A percentile compares a stretch with the other conserved stretches of the same genome.
phyloP scores from a whole-genome alignment of 2,888 invertebrate genomes.

The Aelia acuminata region DNA sequence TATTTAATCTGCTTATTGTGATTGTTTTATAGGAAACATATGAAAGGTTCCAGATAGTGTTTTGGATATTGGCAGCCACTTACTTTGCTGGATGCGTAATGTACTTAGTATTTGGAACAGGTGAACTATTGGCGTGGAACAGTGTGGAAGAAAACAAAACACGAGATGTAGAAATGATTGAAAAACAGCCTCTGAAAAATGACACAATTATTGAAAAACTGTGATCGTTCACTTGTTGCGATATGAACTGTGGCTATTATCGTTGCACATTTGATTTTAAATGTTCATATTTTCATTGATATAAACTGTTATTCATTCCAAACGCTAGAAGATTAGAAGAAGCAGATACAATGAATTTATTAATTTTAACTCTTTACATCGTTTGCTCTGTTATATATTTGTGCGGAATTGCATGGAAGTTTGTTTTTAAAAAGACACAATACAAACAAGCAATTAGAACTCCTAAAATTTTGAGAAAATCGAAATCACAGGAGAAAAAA shows the following conservation, averaged over 20 bases:
- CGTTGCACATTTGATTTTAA: neutral
- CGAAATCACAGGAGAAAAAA: too few relatives aligned
- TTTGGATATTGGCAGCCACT: constrained; percentile 82
- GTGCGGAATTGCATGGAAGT: neutral
- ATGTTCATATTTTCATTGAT: neutral
- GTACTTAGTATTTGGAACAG: constrained; percentile 78
- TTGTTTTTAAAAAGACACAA: neutral
- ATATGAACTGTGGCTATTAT: neutral
- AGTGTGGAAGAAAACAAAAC: constrained; percentile 66
- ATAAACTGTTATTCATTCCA: constrained; percentile 1
- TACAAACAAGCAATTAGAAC: neutral
- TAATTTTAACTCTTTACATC: neutral
- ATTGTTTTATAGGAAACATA: constrained; percentile 76
- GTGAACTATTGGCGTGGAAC: constrained; percentile 76
- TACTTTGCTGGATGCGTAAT: constrained; percentile 78
- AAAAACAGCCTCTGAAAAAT: constrained; percentile 63
- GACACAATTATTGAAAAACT: constrained; percentile 37
- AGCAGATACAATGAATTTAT: neutral
- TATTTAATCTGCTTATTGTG: constrained; percentile 40
- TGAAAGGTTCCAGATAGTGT: constrained; percentile 85
- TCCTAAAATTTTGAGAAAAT: neutral
- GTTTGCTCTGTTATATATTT: neutral
- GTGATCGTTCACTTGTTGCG: neutral
- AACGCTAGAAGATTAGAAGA: neutral
- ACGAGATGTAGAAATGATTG: constrained; percentile 62